Evolutionary conservation across 2,113 vertebrate species (phyloP).

Genomic region (Oxyruncus cristatus): DNA sequence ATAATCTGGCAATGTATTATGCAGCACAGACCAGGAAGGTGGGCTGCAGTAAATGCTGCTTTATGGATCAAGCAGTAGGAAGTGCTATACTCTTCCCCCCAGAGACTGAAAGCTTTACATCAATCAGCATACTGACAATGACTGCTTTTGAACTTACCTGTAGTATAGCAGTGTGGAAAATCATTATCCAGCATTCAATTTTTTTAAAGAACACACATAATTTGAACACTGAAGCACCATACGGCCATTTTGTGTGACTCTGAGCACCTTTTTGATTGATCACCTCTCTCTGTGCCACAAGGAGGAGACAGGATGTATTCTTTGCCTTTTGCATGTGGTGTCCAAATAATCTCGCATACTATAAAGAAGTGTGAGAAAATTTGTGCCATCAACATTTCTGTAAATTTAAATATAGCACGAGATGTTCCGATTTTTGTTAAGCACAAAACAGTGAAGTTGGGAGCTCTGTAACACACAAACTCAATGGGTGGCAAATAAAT

Average conservation of each 20-base stretch:
- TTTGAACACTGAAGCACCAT: constrained; percentile 47
- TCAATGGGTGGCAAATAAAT: background rate
- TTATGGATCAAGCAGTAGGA: constrained; percentile 72
- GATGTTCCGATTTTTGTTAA: background rate
- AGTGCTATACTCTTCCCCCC: constrained; percentile 63
- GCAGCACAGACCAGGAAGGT: constrained; percentile 63
- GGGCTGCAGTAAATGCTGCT: constrained; percentile 68
- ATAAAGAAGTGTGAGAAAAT: background rate
- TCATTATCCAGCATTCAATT: constrained; percentile 64
- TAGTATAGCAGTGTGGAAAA: constrained; percentile 60
- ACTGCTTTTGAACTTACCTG: constrained; percentile 67
- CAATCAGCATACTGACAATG: constrained; percentile 73
- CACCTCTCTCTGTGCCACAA: background rate
- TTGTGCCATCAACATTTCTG: background rate
- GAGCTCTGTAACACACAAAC: background rate
- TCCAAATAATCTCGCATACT: background rate
- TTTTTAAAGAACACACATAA: constrained; percentile 53
- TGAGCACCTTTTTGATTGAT: constrained; percentile 43
- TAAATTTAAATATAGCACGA: background rate
- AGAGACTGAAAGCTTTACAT: constrained; percentile 71
- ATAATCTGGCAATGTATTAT: constrained; percentile 69
- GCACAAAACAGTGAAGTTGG: background rate
- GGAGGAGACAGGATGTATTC: background rate
- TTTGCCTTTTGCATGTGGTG: background rate
- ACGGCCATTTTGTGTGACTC: constrained; percentile 51